phyloP scores from a whole-genome alignment of 2,113 vertebrate genomes.

The Sebastes fasciatus region DNA sequence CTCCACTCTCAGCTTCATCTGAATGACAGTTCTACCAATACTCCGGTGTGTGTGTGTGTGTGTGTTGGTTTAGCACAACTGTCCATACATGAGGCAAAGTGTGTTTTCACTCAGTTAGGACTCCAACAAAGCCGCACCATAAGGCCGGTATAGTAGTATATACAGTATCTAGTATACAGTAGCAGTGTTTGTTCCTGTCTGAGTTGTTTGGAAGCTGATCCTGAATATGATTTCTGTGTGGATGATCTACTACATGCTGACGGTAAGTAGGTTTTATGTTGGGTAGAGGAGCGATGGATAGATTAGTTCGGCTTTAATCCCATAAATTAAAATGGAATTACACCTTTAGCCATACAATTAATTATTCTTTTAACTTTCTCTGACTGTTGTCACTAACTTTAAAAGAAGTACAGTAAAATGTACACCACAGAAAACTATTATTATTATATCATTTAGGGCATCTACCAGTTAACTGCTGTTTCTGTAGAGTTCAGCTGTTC shows the following conservation, averaged over 20 bases:
- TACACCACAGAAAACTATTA: too few species aligned
- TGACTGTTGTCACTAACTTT: background rate
- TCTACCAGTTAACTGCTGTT: too few species aligned
- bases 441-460: too few species aligned
- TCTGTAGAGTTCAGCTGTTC: background rate
- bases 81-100: background rate
- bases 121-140: background rate
- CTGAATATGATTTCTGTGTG: slow-evolving; percentile 69
- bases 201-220: background rate
- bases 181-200: background rate
- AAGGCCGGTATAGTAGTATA: too few species aligned
- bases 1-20: slow-evolving; percentile 26
- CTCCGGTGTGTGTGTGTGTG: background rate
- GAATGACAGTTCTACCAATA: slow-evolving; percentile 63
- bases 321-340: too few species aligned
- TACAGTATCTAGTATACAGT: too few species aligned
- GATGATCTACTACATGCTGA: slow-evolving; percentile 55
- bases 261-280: slow-evolving; percentile 42
- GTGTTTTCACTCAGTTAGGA: background rate
- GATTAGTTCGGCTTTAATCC: background rate
- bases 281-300: background rate
- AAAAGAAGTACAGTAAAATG: too few species aligned
- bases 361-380: background rate
- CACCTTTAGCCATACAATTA: background rate
- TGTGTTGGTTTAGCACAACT: background rate